Percentiles rank a stretch among this genome's conserved stretches.
These are phyloP conservation scores for Charadrius vociferus DNA, from an alignment of 2,113 vertebrate species.

Conservation along the genomic window DNA sequence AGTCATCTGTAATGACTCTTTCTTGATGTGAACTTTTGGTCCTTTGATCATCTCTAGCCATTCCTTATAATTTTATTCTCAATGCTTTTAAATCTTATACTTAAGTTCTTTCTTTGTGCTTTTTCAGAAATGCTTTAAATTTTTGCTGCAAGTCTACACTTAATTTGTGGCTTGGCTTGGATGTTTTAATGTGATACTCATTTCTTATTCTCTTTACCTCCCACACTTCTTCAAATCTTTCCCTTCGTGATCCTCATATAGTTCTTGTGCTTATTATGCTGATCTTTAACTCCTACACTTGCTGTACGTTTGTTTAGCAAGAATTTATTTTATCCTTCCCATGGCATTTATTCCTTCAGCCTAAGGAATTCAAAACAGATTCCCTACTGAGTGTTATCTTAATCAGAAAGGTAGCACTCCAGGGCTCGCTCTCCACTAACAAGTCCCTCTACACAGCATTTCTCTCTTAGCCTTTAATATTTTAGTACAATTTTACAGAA, in stretches of 20 bases:
- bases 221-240: background rate
- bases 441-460: background rate
- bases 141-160: background rate
- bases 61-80: background rate
- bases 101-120: background rate
- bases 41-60: background rate
- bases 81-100: background rate
- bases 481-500: background rate
- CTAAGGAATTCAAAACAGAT: conserved; percentile 32
- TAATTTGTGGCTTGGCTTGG: background rate
- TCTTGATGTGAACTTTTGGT: background rate
- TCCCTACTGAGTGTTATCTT: background rate
- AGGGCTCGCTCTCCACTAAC: background rate
- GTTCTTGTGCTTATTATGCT: background rate
- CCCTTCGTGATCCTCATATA: background rate
- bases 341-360: background rate
- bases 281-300: background rate
- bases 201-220: conserved; percentile 8
- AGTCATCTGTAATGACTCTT: background rate
- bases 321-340: conserved; percentile 21
- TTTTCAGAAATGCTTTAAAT: background rate
- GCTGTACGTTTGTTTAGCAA: conserved; percentile 1
- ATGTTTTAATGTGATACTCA: background rate
- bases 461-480: conserved; percentile 4
- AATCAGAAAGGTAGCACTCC: conserved; percentile 24